Evolutionary conservation across 2,888 invertebrate species (phyloP), one percentile per base, ranked within the genome.

Genomic region (Pterostichus niger): DNA sequence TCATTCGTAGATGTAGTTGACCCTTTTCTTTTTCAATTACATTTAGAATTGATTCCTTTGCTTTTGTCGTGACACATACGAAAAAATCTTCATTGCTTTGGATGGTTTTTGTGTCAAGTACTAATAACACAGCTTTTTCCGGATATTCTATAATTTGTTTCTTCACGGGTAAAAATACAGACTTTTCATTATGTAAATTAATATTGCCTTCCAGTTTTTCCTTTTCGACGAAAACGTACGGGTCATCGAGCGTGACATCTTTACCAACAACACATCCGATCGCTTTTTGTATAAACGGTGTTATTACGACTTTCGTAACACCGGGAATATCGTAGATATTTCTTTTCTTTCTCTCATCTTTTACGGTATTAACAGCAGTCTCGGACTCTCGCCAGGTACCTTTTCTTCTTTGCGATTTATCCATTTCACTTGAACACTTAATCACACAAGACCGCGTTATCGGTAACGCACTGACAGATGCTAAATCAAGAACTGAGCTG

Each of bases 161-260:
- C 73, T 88, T 89, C 4, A 91, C 84, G 0, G 90, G 88, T 9
- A 91, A 83, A 84, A 92, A 92, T 77, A 92, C 92, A 6, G 91
- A 91, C 83, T 89, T 90, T 83, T 91, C 92, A 13, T 92, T 92
- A 59, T 93, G 91, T 0, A 92, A 84, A 68, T 40, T 3, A 40
- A 96, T 91, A 79, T 92, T 91, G 86, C 95, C 94, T 75, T 92
- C 90, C 0, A 96, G 89, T 61, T 92, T 90, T 44, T 92, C 91
- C 88, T 93, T 95, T 17, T 90, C 90, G 0, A 95, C 90, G 84
- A 90, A 91, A 84, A 93, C 94, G 95, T 95, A 96, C 0, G 96
- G 95, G 86, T 92, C 93, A 87, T 96, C 95, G 15, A 93, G 92
- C 0, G 93, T 95, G 0, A 96, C 92, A 87, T 95, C 92, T 49